phyloP scores from a whole-genome alignment of 2,113 vertebrate genomes.

The Synodontis membranacea region DNA sequence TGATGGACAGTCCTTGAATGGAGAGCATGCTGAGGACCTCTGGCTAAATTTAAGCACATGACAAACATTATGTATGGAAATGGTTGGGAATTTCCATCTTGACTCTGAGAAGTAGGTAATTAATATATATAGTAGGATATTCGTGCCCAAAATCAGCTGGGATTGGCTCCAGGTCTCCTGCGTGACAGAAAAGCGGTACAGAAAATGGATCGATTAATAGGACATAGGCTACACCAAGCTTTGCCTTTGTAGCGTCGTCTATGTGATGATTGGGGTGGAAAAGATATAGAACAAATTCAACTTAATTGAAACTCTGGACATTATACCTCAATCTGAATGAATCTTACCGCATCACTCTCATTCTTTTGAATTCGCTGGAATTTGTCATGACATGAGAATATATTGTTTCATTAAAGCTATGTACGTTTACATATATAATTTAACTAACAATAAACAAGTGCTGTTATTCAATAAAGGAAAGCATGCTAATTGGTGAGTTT shows the following conservation, averaged over 20 bases:
- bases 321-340: neutral
- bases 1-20: conserved; percentile 16
- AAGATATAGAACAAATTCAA: neutral
- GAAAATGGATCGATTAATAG: too few species aligned
- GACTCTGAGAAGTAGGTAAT: neutral
- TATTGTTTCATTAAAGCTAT: neutral
- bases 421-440: neutral
- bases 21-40: neutral
- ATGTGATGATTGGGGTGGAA: neutral
- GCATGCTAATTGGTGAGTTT: neutral
- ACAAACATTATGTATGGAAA: conserved; percentile 8
- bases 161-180: too few species aligned
- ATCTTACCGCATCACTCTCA: neutral
- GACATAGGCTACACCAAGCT: neutral
- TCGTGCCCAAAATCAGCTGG: too few species aligned
- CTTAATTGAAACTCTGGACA: neutral
- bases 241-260: too few species aligned
- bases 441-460: neutral
- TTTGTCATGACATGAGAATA: neutral
- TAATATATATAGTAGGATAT: too few species aligned
- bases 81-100: neutral
- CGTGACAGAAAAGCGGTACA: too few species aligned
- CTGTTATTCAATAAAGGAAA: neutral
- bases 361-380: neutral
- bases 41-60: conserved; percentile 39